Conservation (phyloP, 2,888 invertebrate genomes). For the Thereva unica region DNA sequence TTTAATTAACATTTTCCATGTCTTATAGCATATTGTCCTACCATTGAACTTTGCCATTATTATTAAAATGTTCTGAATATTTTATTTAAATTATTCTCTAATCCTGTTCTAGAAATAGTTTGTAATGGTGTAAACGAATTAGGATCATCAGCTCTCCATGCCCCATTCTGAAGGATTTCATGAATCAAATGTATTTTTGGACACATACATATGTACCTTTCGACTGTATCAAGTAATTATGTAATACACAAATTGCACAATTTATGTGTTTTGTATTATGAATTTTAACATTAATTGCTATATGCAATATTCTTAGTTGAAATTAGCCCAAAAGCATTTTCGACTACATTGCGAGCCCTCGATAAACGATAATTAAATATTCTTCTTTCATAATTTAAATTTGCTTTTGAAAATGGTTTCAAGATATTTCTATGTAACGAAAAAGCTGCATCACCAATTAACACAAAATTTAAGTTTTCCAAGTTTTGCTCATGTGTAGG, state of each 20-base stretch:
- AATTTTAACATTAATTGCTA: background rate
- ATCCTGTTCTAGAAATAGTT: background rate
- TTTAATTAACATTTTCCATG: constrained; percentile 15
- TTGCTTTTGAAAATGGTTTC: constrained; percentile 19
- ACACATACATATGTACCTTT: constrained; percentile 5
- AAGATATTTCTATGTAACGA: constrained; percentile 12
- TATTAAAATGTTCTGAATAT: background rate
- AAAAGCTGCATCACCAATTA: constrained; percentile 6
- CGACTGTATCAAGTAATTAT: constrained; percentile 6
- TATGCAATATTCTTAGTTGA: constrained; percentile 12
- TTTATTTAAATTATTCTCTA: background rate
- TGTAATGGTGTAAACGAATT: background rate
- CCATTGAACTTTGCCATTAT: constrained; percentile 5
- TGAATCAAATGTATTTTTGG: constrained; percentile 14
- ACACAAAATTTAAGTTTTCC: no score
- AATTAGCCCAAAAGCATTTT: constrained; percentile 18
- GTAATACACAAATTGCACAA: constrained; percentile 5
- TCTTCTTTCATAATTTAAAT: constrained; percentile 8
- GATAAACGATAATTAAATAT: constrained; percentile 13
- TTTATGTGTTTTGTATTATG: background rate
- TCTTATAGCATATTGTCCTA: constrained; percentile 15
- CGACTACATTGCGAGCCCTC: constrained; percentile 11
- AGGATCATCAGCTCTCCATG: background rate
- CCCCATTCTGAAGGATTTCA: background rate
- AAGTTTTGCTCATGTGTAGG: no score